Conservation (phyloP, 2,797 vertebrate species). For the Pseudomugil tenellus region DNA sequence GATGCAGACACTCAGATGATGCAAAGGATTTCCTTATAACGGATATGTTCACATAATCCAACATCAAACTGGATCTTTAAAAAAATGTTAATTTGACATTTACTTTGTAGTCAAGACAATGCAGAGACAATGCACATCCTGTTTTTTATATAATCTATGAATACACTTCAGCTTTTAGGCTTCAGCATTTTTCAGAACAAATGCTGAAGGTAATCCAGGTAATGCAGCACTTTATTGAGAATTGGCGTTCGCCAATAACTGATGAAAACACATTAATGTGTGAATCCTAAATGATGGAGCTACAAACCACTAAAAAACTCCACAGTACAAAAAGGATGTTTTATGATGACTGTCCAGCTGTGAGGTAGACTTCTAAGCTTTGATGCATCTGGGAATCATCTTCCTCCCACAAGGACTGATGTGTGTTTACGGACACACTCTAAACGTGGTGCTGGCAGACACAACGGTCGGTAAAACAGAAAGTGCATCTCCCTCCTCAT, state of each 20-base stretch:
- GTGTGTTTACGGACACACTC: neutral
- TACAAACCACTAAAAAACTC: neutral
- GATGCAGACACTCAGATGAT: neutral
- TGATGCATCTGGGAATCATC: neutral
- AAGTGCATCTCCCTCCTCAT: neutral
- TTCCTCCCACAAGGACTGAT: neutral
- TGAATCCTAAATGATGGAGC: neutral
- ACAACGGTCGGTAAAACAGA: neutral
- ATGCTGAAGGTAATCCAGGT: too few relatives aligned
- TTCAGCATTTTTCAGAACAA: too few relatives aligned
- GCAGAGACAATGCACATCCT: neutral
- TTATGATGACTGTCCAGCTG: neutral
- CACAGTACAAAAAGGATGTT: neutral
- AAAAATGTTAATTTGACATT: neutral
- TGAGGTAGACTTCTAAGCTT: neutral
- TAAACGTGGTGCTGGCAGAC: neutral
- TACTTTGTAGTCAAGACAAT: neutral
- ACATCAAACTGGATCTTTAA: neutral
- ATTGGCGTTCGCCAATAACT: too few relatives aligned
- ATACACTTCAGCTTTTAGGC: too few relatives aligned
- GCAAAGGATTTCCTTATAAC: neutral
- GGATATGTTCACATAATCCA: neutral
- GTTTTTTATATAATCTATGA: too few relatives aligned
- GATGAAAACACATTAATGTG: too few relatives aligned
- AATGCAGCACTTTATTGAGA: too few relatives aligned